phyloP scores from a whole-genome alignment of 2,797 vertebrate species.

The Yasuhikotakia modesta region DNA sequence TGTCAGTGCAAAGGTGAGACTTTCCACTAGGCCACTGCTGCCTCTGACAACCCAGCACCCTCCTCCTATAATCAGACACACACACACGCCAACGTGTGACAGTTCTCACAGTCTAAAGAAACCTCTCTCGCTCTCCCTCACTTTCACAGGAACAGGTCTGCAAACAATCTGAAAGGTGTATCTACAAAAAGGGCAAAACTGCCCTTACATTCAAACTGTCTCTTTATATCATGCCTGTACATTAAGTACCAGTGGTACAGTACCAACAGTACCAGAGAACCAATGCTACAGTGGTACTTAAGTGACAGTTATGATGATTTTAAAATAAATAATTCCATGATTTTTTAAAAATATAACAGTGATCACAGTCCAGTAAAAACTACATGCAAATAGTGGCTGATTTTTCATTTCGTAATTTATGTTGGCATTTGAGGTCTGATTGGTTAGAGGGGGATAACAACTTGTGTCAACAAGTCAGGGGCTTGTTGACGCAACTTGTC shows the following conservation, averaged over 20 bases:
- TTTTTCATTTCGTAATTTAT: constrained; percentile 2
- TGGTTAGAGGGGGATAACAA: constrained; percentile 4
- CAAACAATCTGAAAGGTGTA: neutral
- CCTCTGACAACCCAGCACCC: constrained; percentile 23
- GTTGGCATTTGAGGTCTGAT: neutral
- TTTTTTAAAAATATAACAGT: neutral
- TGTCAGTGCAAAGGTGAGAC: constrained; percentile 34
- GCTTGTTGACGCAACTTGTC: constrained; percentile 11
- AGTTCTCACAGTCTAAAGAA: neutral
- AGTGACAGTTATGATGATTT: no score
- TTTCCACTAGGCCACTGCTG: constrained; percentile 30
- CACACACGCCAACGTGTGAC: neutral
- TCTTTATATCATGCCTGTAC: neutral
- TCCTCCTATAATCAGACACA: neutral
- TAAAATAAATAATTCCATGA: neutral
- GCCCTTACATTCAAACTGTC: neutral
- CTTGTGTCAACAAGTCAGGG: constrained; percentile 1
- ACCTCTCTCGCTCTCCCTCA: neutral
- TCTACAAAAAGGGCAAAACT: neutral
- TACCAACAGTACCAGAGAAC: no score
- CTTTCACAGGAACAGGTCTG: neutral
- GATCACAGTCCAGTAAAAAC: neutral
- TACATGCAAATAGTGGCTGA: neutral
- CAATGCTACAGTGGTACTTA: no score
- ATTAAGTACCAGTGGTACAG: neutral